These are phyloP conservation scores for Lepidurus couesii DNA, from an alignment of 1,140 invertebrate genomes.

Conservation along the genomic window DNA sequence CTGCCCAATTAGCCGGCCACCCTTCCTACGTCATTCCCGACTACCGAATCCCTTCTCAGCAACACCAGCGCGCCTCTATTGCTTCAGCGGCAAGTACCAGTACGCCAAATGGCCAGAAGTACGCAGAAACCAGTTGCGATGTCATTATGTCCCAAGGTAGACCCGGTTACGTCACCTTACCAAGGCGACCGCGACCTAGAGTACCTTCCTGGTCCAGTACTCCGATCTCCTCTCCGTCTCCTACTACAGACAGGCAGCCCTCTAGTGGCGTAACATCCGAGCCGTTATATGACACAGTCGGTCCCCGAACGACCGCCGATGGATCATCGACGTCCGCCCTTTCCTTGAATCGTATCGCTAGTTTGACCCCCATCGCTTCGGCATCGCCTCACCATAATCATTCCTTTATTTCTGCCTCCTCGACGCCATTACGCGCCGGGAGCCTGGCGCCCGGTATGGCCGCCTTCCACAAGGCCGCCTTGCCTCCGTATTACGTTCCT, in stretches of 20 bases:
- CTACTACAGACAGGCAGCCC: slow-evolving; percentile 15
- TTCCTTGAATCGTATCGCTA: slow-evolving; percentile 51
- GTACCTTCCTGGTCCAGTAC: slow-evolving; percentile 59
- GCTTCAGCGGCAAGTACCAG: slow-evolving; percentile 33
- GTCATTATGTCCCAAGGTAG: slow-evolving; percentile 10
- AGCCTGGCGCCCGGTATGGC: not conserved
- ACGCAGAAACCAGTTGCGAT: slow-evolving; percentile 30
- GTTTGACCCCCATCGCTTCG: slow-evolving; percentile 35
- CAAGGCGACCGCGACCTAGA: slow-evolving; percentile 62
- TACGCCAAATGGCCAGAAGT: slow-evolving; percentile 34
- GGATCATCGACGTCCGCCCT: slow-evolving; percentile 66
- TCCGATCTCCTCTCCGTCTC: slow-evolving; percentile 28
- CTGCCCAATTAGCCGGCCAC: slow-evolving; percentile 27
- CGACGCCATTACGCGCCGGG: not conserved
- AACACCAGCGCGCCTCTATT: slow-evolving; percentile 22
- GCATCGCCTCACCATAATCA: slow-evolving; percentile 31
- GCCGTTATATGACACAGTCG: slow-evolving; percentile 83
- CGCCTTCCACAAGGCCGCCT: slow-evolving; percentile 26
- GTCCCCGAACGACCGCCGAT: slow-evolving; percentile 75
- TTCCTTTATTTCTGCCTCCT: slow-evolving; percentile 28
- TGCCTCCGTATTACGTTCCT: slow-evolving; percentile 39
- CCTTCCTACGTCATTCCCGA: slow-evolving; percentile 27
- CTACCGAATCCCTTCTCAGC: slow-evolving; percentile 27
- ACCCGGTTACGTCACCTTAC: slow-evolving; percentile 51
- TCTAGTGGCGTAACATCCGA: slow-evolving; percentile 47